Evolutionary conservation across 2,888 invertebrate genomes (phyloP).

Genomic region (Orthosia gothica): DNA sequence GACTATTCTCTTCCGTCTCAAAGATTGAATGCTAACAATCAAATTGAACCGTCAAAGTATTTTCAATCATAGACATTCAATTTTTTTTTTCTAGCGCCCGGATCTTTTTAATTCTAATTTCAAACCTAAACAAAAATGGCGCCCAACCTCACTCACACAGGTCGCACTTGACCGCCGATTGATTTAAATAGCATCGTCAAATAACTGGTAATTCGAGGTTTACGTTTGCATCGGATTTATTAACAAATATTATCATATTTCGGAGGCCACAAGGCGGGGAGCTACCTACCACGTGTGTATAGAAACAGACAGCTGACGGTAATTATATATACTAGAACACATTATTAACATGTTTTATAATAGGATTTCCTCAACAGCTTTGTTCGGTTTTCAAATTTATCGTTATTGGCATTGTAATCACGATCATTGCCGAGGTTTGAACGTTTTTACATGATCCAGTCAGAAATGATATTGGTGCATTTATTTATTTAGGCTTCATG

Average conservation of each 20-base stretch:
- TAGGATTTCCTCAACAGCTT: constrained; percentile 44
- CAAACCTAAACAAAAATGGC: constrained; percentile 35
- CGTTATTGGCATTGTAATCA: constrained; percentile 19
- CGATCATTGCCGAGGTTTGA: constrained; percentile 23
- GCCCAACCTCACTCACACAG: constrained; percentile 33
- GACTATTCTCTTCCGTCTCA: background rate
- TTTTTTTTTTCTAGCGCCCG: background rate
- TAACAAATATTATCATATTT: constrained; percentile 83
- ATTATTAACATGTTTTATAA: constrained; percentile 34
- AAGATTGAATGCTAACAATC: background rate
- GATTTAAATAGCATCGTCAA: constrained; percentile 73
- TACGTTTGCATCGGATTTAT: constrained; percentile 69
- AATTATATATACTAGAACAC: constrained; percentile 48
- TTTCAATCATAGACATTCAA: background rate
- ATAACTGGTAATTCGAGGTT: constrained; percentile 80
- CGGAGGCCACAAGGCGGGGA: constrained; percentile 75
- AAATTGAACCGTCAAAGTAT: background rate
- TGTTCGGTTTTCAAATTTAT: constrained; percentile 22
- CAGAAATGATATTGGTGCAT: background rate
- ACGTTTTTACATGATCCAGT: background rate
- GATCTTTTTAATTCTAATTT: constrained; percentile 34
- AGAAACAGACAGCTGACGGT: constrained; percentile 45
- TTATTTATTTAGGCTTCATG: too few species aligned
- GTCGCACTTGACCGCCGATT: constrained; percentile 65
- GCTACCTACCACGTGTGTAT: constrained; percentile 56